These are phyloP conservation scores for Acanthiza pusilla DNA, from an alignment of 2,797 vertebrate species.

Conservation along the genomic window DNA sequence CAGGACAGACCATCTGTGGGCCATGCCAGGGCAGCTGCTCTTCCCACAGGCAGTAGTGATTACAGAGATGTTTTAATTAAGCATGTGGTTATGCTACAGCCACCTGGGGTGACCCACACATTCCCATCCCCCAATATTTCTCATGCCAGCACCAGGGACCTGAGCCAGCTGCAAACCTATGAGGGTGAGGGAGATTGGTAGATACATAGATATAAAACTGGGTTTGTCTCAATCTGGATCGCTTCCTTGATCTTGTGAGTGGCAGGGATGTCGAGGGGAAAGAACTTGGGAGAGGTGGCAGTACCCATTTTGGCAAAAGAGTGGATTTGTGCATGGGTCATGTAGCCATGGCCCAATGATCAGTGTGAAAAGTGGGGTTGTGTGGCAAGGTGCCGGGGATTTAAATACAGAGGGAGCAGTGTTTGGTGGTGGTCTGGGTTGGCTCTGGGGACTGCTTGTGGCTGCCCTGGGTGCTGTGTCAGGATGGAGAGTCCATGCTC, in stretches of 20 bases:
- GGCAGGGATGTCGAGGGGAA: accelerated
- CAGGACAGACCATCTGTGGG: not conserved
- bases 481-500: accelerated
- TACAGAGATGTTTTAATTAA: not conserved
- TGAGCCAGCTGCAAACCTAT: not conserved
- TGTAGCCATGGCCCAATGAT: accelerated
- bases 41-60: not conserved
- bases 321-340: not conserved
- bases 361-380: not conserved
- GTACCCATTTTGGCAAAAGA: accelerated
- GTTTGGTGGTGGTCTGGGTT: not conserved
- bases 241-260: not conserved
- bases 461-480: accelerated
- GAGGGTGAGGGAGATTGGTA: not conserved
- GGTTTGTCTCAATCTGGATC: not conserved
- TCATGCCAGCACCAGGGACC: not conserved
- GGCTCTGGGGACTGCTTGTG: not conserved
- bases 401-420: not conserved
- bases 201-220: not conserved
- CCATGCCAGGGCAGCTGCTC: not conserved
- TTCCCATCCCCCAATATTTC: not conserved
- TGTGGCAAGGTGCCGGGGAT: not conserved
- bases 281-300: not conserved
- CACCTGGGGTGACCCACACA: accelerated
- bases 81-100: not conserved